Evolutionary conservation across 2,888 invertebrate genomes (phyloP).

Genomic region (Diaphora mendica): DNA sequence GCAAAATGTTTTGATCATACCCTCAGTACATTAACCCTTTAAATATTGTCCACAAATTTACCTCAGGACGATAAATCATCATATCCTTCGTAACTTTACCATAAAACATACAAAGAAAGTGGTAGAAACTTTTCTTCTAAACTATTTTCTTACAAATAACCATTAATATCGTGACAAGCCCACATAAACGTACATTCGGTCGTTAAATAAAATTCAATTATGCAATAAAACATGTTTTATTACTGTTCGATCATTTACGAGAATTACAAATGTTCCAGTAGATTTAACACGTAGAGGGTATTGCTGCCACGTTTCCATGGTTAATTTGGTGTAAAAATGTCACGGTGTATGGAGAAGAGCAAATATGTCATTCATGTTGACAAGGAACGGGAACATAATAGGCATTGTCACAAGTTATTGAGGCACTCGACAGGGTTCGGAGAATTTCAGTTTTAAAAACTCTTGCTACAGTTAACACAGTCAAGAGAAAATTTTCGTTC

Average conservation of each 20-base stretch:
- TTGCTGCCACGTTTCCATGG: slow-evolving; percentile 17
- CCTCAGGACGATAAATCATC: not conserved
- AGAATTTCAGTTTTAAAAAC: not conserved
- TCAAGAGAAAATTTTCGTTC: not conserved
- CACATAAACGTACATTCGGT: slow-evolving; percentile 21
- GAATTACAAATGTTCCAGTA: slow-evolving; percentile 31
- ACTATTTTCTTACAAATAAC: slow-evolving; percentile 8
- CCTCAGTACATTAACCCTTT: not conserved
- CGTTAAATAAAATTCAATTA: slow-evolving; percentile 29
- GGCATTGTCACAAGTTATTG: slow-evolving; percentile 13
- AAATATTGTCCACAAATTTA: not conserved
- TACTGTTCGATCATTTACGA: slow-evolving; percentile 37
- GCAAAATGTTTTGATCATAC: not conserved
- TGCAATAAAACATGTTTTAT: slow-evolving; percentile 46
- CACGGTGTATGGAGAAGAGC: not conserved
- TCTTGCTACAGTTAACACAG: not conserved
- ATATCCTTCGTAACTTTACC: not conserved
- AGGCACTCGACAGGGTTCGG: slow-evolving; percentile 2
- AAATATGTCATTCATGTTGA: slow-evolving; percentile 28
- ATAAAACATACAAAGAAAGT: slow-evolving; percentile 1
- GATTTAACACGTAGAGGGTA: slow-evolving; percentile 40
- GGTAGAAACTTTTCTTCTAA: slow-evolving; percentile 4
- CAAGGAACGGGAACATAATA: slow-evolving; percentile 10
- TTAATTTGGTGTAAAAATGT: slow-evolving; percentile 40
- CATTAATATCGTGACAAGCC: slow-evolving; percentile 26